Evolutionary conservation across 1,140 invertebrate genomes (phyloP), one percentile per base, ranked within the genome.

Genomic region (Drosophila mojavensis): DNA sequence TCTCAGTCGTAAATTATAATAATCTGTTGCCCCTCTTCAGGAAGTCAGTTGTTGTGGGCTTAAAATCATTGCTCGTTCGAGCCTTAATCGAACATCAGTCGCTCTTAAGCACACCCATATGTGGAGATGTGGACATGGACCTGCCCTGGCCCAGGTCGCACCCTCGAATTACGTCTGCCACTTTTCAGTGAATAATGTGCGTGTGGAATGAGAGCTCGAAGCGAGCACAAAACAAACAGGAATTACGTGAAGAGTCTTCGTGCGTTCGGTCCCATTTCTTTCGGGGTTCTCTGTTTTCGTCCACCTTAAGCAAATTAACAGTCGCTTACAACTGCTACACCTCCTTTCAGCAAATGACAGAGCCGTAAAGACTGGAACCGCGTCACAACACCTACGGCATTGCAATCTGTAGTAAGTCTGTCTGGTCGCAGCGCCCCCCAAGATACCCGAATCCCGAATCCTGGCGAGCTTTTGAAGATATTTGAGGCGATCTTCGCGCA

Each of bases 331-430:
- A 56, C 51, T 68, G 82, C 54, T 68, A 70, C 83, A 79, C 85
- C 86, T 90, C 79, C 86, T 90, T 90, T 90, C 81, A 90, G 78
- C 78, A 69, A 84, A 89, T 88, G 73, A 82, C 84, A 84, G 67
- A 64, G 71, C 80, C 72, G 71, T 75, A 61, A 62, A 63, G 41
- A 48, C 24, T 41, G 11, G 36, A 53, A 30, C 51, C 4, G 26
- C 24, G 24, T 13, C 33, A 50, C 53, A 79, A 83, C 84, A 80
- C 84, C 84, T 88, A 89, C 77, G 84, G 84, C 83, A 77, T 78
- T 77, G 77, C 75, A 79, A 79, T 86, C 75, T 76, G 54, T 50
- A 65, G 54, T 50, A 65, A 50, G 36, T 33, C 41, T 7, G 45
- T 30, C 26, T 50, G 56, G 71, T 48, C 33, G 26, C 66, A 63